Evolutionary conservation across 2,797 vertebrate species (phyloP).

Genomic region (Neomorphus geoffroyi): DNA sequence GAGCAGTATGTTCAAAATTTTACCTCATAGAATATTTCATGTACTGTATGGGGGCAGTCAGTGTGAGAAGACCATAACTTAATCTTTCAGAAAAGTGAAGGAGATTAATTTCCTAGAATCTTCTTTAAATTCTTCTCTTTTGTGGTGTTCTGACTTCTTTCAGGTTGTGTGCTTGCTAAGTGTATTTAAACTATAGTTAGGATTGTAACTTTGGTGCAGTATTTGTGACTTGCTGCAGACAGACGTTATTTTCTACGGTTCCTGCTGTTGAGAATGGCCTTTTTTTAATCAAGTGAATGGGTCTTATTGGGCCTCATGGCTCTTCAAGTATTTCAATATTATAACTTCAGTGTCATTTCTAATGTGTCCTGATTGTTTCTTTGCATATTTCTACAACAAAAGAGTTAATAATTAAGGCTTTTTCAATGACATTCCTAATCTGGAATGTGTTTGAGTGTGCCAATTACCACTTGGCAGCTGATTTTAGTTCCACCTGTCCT

Average conservation of each 20-base stretch:
- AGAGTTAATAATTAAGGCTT: neutral
- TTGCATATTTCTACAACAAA: neutral
- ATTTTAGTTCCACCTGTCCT: neutral
- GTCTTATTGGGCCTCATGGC: neutral
- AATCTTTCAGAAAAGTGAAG: neutral
- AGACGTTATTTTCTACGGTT: neutral
- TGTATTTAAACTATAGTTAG: neutral
- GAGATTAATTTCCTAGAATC: neutral
- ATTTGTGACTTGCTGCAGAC: neutral
- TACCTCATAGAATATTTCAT: neutral
- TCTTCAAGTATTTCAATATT: neutral
- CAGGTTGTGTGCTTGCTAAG: neutral
- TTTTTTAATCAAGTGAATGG: neutral
- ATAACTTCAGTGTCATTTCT: neutral
- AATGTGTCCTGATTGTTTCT: neutral
- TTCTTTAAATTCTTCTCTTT: neutral
- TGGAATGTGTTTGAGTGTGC: neutral
- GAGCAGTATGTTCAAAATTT: neutral
- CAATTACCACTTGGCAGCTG: neutral
- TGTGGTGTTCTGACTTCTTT: neutral
- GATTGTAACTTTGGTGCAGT: neutral
- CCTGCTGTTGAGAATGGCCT: neutral
- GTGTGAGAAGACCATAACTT: neutral
- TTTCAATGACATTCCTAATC: neutral
- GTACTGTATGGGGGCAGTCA: neutral